phyloP scores from a whole-genome alignment of 2,113 vertebrate species.

The Calyptomena viridis region DNA sequence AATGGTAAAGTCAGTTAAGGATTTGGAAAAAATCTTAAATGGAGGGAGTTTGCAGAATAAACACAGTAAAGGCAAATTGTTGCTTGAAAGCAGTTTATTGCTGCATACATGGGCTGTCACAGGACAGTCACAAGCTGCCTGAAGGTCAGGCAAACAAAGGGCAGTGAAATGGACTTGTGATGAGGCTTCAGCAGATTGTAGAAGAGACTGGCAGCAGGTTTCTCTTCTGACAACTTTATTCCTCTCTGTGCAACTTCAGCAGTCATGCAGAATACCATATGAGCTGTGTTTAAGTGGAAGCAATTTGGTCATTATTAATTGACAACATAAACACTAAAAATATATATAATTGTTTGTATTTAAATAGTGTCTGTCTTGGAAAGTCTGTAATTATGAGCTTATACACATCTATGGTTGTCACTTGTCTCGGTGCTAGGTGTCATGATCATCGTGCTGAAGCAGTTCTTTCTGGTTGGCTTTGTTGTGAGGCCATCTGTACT shows the following conservation, averaged over 20 bases:
- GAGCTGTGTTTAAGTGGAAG: background rate
- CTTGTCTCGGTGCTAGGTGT: background rate
- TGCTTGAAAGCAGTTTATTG: background rate
- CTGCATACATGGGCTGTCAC: background rate
- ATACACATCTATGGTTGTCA: background rate
- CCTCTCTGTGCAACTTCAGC: background rate
- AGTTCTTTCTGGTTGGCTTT: background rate
- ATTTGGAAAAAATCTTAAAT: background rate
- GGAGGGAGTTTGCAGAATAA: background rate
- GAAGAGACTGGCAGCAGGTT: background rate
- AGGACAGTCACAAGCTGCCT: conserved; percentile 35
- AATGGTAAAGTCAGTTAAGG: background rate
- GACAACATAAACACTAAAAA: background rate
- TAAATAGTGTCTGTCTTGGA: background rate
- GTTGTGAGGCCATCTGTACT: background rate
- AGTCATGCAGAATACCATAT: background rate
- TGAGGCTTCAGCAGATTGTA: background rate
- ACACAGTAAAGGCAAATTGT: background rate
- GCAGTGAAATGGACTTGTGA: background rate
- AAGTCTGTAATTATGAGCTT: background rate
- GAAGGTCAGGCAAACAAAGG: background rate
- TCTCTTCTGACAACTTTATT: background rate
- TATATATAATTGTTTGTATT: background rate
- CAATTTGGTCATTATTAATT: background rate
- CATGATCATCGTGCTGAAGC: background rate